Conservation (phyloP, 2,888 invertebrate species). For the Caenorhabditis sulstoni region DNA sequence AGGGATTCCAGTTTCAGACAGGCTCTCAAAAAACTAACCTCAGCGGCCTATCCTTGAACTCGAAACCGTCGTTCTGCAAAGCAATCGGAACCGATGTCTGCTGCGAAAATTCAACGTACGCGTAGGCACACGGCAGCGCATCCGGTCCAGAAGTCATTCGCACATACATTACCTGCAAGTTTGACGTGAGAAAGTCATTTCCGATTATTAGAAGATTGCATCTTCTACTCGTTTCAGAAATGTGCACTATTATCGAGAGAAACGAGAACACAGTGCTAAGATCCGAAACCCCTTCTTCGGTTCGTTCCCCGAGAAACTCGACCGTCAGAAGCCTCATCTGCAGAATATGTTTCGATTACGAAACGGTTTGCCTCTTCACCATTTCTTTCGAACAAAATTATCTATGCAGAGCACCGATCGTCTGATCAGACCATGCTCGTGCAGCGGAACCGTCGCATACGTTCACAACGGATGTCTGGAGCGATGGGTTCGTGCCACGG, state of each 20-base stretch:
- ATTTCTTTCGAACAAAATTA: not conserved
- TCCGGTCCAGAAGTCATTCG: slow-evolving; percentile 89
- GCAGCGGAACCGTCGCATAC: slow-evolving; percentile 63
- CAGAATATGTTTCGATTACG: slow-evolving; percentile 59
- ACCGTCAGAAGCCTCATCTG: slow-evolving; percentile 42
- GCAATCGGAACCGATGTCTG: slow-evolving; percentile 92
- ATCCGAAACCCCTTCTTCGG: not conserved
- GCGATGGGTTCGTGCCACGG: slow-evolving; percentile 63
- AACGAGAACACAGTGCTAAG: not conserved
- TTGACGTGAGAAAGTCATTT: slow-evolving; percentile 25
- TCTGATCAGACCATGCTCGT: slow-evolving; percentile 64
- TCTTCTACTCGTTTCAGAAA: slow-evolving; percentile 32
- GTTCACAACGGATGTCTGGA: slow-evolving; percentile 65
- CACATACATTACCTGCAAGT: slow-evolving; percentile 90
- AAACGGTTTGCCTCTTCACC: slow-evolving; percentile 4
- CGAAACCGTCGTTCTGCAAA: slow-evolving; percentile 87
- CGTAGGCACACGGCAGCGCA: slow-evolving; percentile 85
- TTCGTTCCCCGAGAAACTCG: slow-evolving; percentile 11
- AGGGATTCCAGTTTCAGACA: slow-evolving; percentile 6
- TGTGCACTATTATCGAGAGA: slow-evolving; percentile 42
- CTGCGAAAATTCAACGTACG: slow-evolving; percentile 93
- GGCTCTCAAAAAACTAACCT: slow-evolving; percentile 78
- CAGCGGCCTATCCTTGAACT: slow-evolving; percentile 87
- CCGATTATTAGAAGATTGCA: not conserved
- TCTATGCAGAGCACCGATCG: slow-evolving; percentile 8